phyloP scores from a whole-genome alignment of 2,797 vertebrate species.

The Tiaroga cobitis region DNA sequence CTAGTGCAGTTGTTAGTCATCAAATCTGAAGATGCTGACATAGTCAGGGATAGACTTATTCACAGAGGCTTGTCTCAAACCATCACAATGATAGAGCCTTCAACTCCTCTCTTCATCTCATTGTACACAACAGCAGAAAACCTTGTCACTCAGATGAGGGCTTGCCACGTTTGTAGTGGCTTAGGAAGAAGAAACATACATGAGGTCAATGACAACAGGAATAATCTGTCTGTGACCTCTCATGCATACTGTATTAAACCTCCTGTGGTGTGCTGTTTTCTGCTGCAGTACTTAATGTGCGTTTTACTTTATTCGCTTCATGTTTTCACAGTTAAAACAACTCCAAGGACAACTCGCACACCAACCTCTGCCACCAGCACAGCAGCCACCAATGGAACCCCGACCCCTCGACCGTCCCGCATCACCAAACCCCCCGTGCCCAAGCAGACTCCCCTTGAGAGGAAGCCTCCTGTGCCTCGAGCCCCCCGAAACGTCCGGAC shows the following conservation, averaged over 20 bases:
- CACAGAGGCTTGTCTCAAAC: conserved; percentile 3
- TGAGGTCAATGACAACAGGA: conserved; percentile 13
- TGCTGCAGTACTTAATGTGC: background rate
- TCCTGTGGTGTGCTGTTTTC: background rate
- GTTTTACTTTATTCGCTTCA: background rate
- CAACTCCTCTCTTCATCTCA: conserved; percentile 25
- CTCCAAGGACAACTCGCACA: conserved; percentile 65
- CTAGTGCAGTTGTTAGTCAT: conserved; percentile 45
- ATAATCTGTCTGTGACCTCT: background rate
- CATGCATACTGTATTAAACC: conserved; percentile 1
- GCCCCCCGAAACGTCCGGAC: conserved; percentile 75
- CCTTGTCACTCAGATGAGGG: conserved; percentile 9
- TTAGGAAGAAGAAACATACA: background rate
- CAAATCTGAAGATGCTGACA: conserved; percentile 42
- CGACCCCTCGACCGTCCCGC: conserved; percentile 66
- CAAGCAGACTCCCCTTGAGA: conserved; percentile 76
- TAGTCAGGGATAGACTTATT: conserved; percentile 27
- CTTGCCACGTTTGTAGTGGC: conserved; percentile 7
- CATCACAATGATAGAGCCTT: conserved; percentile 31
- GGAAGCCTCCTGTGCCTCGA: conserved; percentile 77
- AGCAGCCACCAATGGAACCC: conserved; percentile 67
- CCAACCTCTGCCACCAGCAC: conserved; percentile 63
- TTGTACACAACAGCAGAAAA: background rate
- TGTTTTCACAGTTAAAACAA: conserved; percentile 44
- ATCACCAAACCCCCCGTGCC: conserved; percentile 83